A percentile compares a stretch with the other conserved stretches of the same genome.
Conservation (phyloP, 2,113 vertebrate species). For the Tachycineta bicolor region DNA sequence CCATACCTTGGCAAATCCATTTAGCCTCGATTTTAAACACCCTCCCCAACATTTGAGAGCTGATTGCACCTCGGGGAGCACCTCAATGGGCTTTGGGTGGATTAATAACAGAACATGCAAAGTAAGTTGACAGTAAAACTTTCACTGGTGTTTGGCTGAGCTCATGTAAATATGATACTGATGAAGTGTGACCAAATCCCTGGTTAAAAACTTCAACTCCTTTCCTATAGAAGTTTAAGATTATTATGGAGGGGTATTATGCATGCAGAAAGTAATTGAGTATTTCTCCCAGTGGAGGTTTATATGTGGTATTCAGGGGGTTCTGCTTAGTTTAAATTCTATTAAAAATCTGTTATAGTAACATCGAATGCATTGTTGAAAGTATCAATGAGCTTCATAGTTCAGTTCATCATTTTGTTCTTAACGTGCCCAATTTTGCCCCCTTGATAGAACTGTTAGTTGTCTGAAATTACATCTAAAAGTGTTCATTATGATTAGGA, state of each 20-base stretch:
- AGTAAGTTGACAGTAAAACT: constrained; percentile 71
- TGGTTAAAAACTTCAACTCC: constrained; percentile 46
- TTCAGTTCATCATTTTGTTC: background rate
- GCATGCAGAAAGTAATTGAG: constrained; percentile 17
- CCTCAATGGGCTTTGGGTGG: constrained; percentile 46
- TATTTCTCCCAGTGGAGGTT: constrained; percentile 5
- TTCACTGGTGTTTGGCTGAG: constrained; percentile 63
- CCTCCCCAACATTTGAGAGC: constrained; percentile 15
- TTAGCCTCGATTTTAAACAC: constrained; percentile 57
- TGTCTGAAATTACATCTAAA: background rate
- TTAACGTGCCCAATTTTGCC: background rate
- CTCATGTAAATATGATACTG: constrained; percentile 62
- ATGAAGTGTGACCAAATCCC: constrained; percentile 72
- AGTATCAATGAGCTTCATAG: background rate
- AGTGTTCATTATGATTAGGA: background rate
- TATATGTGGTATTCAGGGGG: background rate
- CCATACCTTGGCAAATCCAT: constrained; percentile 67
- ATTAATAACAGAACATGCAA: constrained; percentile 68
- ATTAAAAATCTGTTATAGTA: background rate
- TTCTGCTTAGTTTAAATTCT: constrained; percentile 25
- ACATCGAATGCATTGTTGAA: background rate
- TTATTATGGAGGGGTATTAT: constrained; percentile 24
- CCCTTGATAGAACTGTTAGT: background rate
- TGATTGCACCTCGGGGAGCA: constrained; percentile 48
- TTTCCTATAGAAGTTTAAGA: background rate